Percentiles rank a stretch among this genome's conserved stretches.
phyloP scores from a whole-genome alignment of 2,797 vertebrate species.

The Semotilus atromaculatus region DNA sequence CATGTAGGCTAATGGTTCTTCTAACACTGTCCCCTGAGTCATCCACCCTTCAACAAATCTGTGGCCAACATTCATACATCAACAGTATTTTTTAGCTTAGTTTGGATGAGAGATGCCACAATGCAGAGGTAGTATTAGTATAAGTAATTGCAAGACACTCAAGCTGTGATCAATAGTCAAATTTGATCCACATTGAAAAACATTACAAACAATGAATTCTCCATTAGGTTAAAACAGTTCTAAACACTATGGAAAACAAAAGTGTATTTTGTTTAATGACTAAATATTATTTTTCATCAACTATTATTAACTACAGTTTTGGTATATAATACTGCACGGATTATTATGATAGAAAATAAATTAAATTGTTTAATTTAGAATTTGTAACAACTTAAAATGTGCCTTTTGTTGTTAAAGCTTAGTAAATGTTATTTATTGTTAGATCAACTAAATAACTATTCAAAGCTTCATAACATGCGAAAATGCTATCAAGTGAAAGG shows the following conservation, averaged over 20 bases:
- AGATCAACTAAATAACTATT: neutral
- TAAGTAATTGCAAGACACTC: neutral
- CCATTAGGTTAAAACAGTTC: neutral
- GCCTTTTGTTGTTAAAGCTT: neutral
- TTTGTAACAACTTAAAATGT: neutral
- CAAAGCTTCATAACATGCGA: neutral
- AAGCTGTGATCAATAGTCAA: neutral
- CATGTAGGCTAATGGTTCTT: constrained; percentile 51
- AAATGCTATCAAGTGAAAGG: neutral
- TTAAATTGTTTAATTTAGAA: neutral
- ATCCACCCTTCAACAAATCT: constrained; percentile 56
- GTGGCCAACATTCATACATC: constrained; percentile 46
- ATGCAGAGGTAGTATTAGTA: constrained; percentile 26
- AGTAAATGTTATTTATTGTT: neutral
- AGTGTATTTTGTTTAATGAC: no score
- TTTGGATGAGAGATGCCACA: constrained; percentile 40
- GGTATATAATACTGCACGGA: neutral
- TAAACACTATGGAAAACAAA: neutral
- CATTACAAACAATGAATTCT: neutral
- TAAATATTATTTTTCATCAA: no score
- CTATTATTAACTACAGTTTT: neutral
- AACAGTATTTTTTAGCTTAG: constrained; percentile 41
- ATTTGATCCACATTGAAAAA: neutral
- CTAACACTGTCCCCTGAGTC: constrained; percentile 54
- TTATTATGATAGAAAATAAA: neutral